Percentiles rank a stretch among this genome's conserved stretches.
Conservation (phyloP, 2,888 invertebrate genomes). For the Acanthacorydalis orientalis region DNA sequence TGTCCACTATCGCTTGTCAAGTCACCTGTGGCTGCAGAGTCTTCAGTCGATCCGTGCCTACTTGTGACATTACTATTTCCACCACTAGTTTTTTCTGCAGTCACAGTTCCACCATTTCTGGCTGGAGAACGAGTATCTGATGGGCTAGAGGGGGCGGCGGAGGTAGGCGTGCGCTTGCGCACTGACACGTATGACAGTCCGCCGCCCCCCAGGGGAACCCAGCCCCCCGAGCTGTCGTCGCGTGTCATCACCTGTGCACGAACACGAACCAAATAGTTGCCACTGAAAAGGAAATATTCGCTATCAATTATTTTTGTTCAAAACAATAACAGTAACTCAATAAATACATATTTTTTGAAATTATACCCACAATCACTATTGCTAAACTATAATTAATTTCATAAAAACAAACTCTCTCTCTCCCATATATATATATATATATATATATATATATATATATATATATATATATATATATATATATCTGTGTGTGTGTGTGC, state of each 20-base stretch:
- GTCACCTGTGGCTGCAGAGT: constrained; percentile 7
- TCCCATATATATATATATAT: too few species aligned
- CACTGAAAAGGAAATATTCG: constrained; percentile 40
- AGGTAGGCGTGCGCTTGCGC: constrained; percentile 41
- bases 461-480: too few species aligned
- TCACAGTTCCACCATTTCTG: background rate
- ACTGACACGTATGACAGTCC: constrained; percentile 89
- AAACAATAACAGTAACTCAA: too few species aligned
- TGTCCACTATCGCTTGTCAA: constrained; percentile 13
- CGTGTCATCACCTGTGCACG: constrained; percentile 98
- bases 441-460: too few species aligned
- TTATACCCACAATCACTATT: too few species aligned
- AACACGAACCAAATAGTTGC: constrained; percentile 84
- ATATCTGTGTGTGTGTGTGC: too few species aligned
- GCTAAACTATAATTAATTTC: too few species aligned
- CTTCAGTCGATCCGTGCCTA: constrained; percentile 3
- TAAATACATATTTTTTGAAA: too few species aligned
- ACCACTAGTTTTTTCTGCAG: background rate
- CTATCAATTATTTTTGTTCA: too few species aligned
- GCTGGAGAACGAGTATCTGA: background rate
- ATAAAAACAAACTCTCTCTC: too few species aligned
- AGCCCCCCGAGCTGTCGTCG: constrained; percentile 92
- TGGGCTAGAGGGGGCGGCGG: constrained; percentile 17
- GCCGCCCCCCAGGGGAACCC: constrained; percentile 87
- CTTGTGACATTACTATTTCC: background rate